Evolutionary conservation across 2,797 vertebrate genomes (phyloP), one percentile per base, ranked within the genome.

Genomic region (Megalops cyprinoides): DNA sequence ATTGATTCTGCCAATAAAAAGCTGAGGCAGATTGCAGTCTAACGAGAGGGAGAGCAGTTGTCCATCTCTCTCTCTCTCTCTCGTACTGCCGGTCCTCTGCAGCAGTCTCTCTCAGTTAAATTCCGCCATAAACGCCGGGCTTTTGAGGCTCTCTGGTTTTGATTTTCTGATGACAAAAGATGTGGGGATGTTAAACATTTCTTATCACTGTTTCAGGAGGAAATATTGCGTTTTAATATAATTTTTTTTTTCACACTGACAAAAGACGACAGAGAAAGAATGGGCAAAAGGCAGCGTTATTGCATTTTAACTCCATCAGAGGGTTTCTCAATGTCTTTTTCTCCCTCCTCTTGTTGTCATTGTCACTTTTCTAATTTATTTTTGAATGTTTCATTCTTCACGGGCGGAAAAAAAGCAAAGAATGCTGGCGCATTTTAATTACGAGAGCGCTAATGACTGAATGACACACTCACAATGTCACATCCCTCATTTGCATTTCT

Each of bases 301-400:
- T 87, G 82, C 82, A 58, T 82, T 84, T 80, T 83, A 39, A 60
- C 85, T 86, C 86, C 83, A 82, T 88, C 88, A 83, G 76, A 58
- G 80, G 58, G 82, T 78, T 82, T 69, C 51, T 39, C 25, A 28
- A 5, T n/a, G 37, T 76, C 42, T 46, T 56, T 51, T 51, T 39
- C n/a, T 37, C 65, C 48, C 62, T 87, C 86, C 42, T 84, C 84
- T 87, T 91, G 86, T 89, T 87, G 82, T 84, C 86, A 88, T 87
- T 90, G 89, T 86, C 82, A 85, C 62, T 5, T 88, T 87, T 89
- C 88, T 88, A 89, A 88, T 90, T 89, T 91, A 88, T 90, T 91
- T 88, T 82, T 89, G 86, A 90, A 81, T 81, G 80, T 74, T 49
- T 51, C 74, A 75, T 34, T 48, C 74, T 49, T 75, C 74, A 67